Evolutionary conservation across 2,888 invertebrate species (phyloP).

Genomic region (Steinernema carpocapsae): DNA sequence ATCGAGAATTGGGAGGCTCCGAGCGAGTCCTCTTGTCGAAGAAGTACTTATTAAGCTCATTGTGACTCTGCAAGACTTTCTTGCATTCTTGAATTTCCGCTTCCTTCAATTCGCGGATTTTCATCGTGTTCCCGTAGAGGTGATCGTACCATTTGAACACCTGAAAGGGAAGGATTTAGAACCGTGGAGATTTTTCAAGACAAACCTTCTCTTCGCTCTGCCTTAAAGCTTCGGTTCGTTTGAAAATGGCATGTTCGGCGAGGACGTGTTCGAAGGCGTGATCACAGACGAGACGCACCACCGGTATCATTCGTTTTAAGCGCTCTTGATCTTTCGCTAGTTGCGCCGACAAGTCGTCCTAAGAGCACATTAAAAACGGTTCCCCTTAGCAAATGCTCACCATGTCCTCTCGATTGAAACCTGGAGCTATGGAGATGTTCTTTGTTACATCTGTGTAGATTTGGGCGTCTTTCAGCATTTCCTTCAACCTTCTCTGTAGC

Average conservation of each 20-base stretch:
- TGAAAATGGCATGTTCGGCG: not conserved
- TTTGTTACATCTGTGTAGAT: not conserved
- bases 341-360: not conserved
- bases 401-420: not conserved
- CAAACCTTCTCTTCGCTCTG: not conserved
- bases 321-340: not conserved
- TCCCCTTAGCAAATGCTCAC: too few species aligned
- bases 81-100: slow-evolving; percentile 13
- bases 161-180: not conserved
- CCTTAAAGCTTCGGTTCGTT: not conserved
- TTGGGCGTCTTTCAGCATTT: not conserved
- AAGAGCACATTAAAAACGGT: too few species aligned
- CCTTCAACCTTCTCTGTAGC: not conserved
- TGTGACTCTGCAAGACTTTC: not conserved
- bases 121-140: slow-evolving; percentile 12
- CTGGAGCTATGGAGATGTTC: not conserved
- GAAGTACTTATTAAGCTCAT: not conserved
- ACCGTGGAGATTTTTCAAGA: not conserved
- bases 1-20: not conserved
- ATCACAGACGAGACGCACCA: not conserved
- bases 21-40: not conserved
- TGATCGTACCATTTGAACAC: slow-evolving; percentile 30
- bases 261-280: not conserved
- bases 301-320: not conserved
- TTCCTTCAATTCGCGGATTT: slow-evolving; percentile 13